Evolutionary conservation across 1,140 invertebrate genomes (phyloP), one percentile per base, ranked within the genome.

Genomic region (Augochlora pura): DNA sequence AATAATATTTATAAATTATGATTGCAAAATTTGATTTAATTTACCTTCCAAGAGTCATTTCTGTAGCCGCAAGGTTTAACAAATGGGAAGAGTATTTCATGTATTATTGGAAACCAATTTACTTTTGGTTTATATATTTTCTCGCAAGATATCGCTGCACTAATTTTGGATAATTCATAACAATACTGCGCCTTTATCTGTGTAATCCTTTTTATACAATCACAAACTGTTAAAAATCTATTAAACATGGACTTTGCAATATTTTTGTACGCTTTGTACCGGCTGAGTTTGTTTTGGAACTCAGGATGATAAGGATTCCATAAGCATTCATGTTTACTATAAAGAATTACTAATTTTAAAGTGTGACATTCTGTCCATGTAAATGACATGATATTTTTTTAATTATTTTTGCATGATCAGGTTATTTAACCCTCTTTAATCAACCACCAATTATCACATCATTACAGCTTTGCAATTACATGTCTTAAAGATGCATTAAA

Each of bases 311-410:
- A 84, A 9, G 87, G 83, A 75, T 91, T 91, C 87, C 89, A 90
- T 14, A 92, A 79, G 68, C 90, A 91, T 8, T 89, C 84, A 62
- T 91, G 68, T 72, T 88, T 82, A 79, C 86, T 86, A 49, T 91
- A 92, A 62, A 90, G 82, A 2, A 62, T 80, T 25, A 92, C 72
- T 75, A 92, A 91, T 60, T 70, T 85, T 10, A 87, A 74, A 0
- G 87, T 89, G n/a, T 81, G 54, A 39, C 79, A 75, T 25, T 90
- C 85, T 25, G 87, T 86, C 90, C 90, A 90, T 66, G 64, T 65
- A 81, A 84, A 71, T 83, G 82, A 39, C 88, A 89, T 89, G 80
- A 71, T 85, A 85, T 9, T 70, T 52, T 16, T 73, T 71, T 39
- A 16, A 60, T 69, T 57, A 62, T 83, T 38, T 59, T 64, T 57